Evolutionary conservation across 2,888 invertebrate species (phyloP), one percentile per base, ranked within the genome.

Genomic region (Myopa testacea): DNA sequence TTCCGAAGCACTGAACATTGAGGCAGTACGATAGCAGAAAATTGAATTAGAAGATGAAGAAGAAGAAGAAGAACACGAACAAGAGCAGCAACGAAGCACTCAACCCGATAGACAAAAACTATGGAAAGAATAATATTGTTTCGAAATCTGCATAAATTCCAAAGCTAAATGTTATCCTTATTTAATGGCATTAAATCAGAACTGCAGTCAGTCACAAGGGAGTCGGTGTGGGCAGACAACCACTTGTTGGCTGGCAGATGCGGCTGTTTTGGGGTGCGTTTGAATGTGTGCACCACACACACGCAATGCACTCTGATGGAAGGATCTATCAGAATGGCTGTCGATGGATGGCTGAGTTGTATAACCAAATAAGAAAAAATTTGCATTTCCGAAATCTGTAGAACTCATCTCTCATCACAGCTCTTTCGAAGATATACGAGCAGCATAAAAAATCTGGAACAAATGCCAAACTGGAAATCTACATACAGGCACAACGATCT

Each of bases 71-170:
- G 34, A 58, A 71, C 6, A 38, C 26, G 65, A 76, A 73, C 70
- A 58, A 75, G 19, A 71, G 65, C 67, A 50, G 65, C 10, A 63
- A 75, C 55, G 72, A 78, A 65, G 74, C 50, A 79, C 55, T 5
- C 75, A 78, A 78, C 38, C 62, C 45, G 34, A 45, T 50, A 58
- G 58, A 58, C 26, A 10, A n/a, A 72, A 60, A 60, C 16, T 40
- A 62, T 16, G 55, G 34, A 40, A 34, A n/a, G n/a, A n/a, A 72
- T 60, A 60, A 63, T 76, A 78, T 79, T 80, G 78, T 78, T 79
- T 78, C 58, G 67, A 68, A 76, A 80, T 80, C 77, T 80, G 75
- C 79, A 80, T 80, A 80, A 79, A 79, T 78, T 80, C 67, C 71
- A 68, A 69, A 79, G 74, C 78, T 45, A 74, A 74, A 74, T 74